phyloP scores from a whole-genome alignment of 2,888 invertebrate species.

The Mythimna loreyi region DNA sequence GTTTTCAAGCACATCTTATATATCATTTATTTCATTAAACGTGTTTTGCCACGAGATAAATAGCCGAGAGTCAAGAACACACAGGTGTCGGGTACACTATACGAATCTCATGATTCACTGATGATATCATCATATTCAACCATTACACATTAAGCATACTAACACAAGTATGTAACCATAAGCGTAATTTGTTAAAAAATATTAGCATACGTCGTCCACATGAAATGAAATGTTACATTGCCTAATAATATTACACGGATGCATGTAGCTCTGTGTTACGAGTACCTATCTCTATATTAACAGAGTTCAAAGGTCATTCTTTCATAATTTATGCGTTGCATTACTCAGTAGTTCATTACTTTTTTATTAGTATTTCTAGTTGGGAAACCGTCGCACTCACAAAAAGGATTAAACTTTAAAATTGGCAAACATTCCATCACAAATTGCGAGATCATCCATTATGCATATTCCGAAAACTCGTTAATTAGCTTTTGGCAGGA shows the following conservation, averaged over 20 bases:
- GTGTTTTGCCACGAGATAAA: slow-evolving; percentile 47
- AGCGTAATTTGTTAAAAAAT: slow-evolving; percentile 42
- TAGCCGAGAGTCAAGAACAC: slow-evolving; percentile 36
- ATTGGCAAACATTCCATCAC: slow-evolving; percentile 22
- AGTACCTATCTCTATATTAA: slow-evolving; percentile 10
- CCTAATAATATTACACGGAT: slow-evolving; percentile 29
- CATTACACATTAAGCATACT: slow-evolving; percentile 61
- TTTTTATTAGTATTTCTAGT: slow-evolving; percentile 4
- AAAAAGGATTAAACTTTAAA: slow-evolving; percentile 33
- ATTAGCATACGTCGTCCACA: slow-evolving; percentile 35
- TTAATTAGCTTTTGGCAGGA: slow-evolving; percentile 29
- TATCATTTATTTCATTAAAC: slow-evolving; percentile 10
- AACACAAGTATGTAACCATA: slow-evolving; percentile 56
- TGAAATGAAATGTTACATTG: slow-evolving; percentile 31
- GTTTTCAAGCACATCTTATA: background rate
- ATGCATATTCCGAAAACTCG: slow-evolving; percentile 30
- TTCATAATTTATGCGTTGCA: slow-evolving; percentile 23
- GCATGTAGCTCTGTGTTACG: slow-evolving; percentile 13
- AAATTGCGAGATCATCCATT: slow-evolving; percentile 36
- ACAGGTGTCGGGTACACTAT: slow-evolving; percentile 28
- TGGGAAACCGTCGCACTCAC: slow-evolving; percentile 29
- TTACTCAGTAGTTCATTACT: slow-evolving; percentile 7
- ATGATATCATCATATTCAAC: slow-evolving; percentile 78
- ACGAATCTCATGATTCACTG: slow-evolving; percentile 77
- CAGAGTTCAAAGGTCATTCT: slow-evolving; percentile 27